Evolutionary conservation across 2,888 invertebrate species (phyloP), one percentile per base, ranked within the genome.

Genomic region (Dilophus febrilis): DNA sequence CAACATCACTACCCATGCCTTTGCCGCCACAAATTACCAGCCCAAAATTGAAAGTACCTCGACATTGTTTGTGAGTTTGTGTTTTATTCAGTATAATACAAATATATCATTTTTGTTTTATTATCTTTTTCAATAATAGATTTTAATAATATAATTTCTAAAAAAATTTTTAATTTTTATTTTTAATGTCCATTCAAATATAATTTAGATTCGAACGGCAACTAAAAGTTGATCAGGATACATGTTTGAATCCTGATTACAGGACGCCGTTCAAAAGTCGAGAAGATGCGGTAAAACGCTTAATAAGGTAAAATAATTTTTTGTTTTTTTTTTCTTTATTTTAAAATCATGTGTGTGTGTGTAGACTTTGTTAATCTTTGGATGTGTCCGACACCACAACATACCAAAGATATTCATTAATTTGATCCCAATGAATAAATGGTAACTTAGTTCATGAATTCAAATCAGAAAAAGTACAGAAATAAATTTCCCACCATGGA

Each of bases 121-220:
- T 37, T 39, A 14, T n/a, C 32, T 12, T 22, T 28, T 40, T 29
- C 19, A 12, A 29, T 14, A 12, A 4, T 17, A 28, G n/a, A 26
- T 12, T 37, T n/a, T n/a, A n/a, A n/a, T 37, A 33, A 33, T 8
- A 33, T 10, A 12, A 30, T 37, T 11, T n/a, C 13, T 46, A 46
- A 35, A 38, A 42, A 35, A 40, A 44, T 37, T 22, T 35, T 34
- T 38, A 26, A 32, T 26, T 39, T 40, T 44, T 19, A 35, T 43
- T 34, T 44, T 40, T 45, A 42, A 44, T 46, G 16, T 33, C 30
- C n/a, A n/a, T n/a, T n/a, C n/a, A n/a, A n/a, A n/a, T n/a, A n/a
- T n/a, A n/a, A n/a, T 52, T 33, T 51, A 83, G 83, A 50, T 72
- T 84, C 52, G 79, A 82, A 49, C 75, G 78, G 42, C 82, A 83